Percentiles rank a stretch among this genome's conserved stretches.
Conservation (phyloP, 2,797 vertebrate genomes). For the Cyprinodon diabolis region DNA sequence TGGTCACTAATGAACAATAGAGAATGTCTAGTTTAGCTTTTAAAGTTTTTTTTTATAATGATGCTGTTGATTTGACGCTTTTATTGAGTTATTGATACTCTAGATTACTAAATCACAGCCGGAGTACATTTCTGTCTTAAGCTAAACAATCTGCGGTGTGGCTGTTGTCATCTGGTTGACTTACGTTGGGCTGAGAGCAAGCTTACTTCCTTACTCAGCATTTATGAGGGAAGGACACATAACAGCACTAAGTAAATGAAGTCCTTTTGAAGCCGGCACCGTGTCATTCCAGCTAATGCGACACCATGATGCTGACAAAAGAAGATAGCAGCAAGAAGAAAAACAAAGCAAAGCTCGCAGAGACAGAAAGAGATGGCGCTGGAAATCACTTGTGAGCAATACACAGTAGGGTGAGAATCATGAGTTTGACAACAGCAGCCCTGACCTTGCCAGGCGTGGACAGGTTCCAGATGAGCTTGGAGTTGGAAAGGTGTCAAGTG, state of each 20-base stretch:
- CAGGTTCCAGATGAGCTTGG: conserved; percentile 65
- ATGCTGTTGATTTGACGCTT: background rate
- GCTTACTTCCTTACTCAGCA: conserved; percentile 35
- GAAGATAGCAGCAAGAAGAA: conserved; percentile 55
- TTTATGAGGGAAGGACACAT: conserved; percentile 43
- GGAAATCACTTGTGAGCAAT: conserved; percentile 30
- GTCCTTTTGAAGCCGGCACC: conserved; percentile 56
- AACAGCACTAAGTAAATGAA: conserved; percentile 66
- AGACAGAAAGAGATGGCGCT: conserved; percentile 10
- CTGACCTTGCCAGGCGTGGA: conserved; percentile 70
- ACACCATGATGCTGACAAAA: conserved; percentile 57
- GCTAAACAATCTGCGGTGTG: conserved; percentile 2
- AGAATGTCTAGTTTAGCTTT: background rate
- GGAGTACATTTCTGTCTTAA: conserved; percentile 16
- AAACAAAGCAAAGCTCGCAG: conserved; percentile 23
- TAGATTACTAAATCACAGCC: conserved; percentile 16
- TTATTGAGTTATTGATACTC: conserved; percentile 7
- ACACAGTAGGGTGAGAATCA: conserved; percentile 55
- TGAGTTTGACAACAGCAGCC: conserved; percentile 65
- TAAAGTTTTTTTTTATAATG: background rate
- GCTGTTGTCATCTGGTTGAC: conserved; percentile 23
- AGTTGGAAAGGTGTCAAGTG: conserved; percentile 72
- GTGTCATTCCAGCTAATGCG: conserved; percentile 60
- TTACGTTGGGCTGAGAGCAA: conserved; percentile 19
- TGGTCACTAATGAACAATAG: background rate